Base-by-base conservation (phyloP, 2,888 invertebrate species). In the Cephus pygmeus region DNA sequence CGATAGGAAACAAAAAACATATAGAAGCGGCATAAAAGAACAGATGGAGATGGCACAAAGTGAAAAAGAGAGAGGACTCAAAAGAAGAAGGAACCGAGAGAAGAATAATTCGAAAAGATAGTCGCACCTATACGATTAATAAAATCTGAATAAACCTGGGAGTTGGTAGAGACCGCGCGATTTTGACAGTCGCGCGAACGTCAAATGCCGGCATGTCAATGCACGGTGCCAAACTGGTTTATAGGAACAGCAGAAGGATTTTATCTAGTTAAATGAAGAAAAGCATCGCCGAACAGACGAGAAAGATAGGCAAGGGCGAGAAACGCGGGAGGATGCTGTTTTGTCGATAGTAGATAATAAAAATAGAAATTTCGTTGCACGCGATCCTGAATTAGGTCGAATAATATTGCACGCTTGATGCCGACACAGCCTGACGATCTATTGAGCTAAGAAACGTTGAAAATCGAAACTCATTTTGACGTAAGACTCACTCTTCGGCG, bases 131-230 rank as follows among this genome's bases (percentile, higher is more conserved):
- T 68, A 11, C 56, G 40, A 79, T 73, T 15, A 69, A 76, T 77
- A 76, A 79, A 23, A 78, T 68, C 77, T 81, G 75, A 81, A 80
- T 83, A 80, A 86, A 89, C 89, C 89, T 89, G 82, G 77, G 80
- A 74, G 80, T 78, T 76, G 83, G 83, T 73, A 85, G 83, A 40
- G 40, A 40, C 75, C 88, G 87, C 77, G 85, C 84, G 79, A 90
- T 86, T 88, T 85, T 90, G 83, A 90, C 86, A 82, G 86, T 89
- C 76, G 90, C 90, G 79, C 85, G 84, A 79, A 90, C 80, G 82
- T 89, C 85, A 83, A 87, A 84, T 83, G 85, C 85, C 31, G 93
- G 92, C 88, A 92, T 93, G 92, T 90, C 68, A 92, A 92, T 88
- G 92, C 89, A 69, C 91, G 86, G 3, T 91, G 88, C 68, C 71